phyloP scores from a whole-genome alignment of 2,113 vertebrate species.

The Loxodonta africana region DNA sequence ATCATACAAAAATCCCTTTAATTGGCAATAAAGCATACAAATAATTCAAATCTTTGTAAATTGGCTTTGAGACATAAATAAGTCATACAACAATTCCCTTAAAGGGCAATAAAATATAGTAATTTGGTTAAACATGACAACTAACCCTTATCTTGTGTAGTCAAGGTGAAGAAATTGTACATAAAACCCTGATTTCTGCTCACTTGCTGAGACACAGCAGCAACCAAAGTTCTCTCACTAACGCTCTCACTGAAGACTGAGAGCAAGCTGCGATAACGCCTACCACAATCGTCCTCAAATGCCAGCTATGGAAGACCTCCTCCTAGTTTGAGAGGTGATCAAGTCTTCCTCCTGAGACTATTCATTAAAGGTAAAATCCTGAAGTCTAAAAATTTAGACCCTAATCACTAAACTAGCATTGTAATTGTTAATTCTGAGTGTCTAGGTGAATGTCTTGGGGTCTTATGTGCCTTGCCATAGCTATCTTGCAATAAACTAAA shows the following conservation, averaged over 20 bases:
- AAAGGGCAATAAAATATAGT: neutral
- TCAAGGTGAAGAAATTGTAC: neutral
- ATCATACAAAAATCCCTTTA: neutral
- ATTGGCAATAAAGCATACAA: neutral
- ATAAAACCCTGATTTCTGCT: neutral
- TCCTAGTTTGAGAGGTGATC: neutral
- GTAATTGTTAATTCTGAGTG: neutral
- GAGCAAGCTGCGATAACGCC: neutral
- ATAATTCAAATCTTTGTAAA: neutral
- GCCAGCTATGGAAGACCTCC: neutral
- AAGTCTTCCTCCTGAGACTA: neutral
- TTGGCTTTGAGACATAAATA: neutral
- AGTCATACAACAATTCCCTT: neutral
- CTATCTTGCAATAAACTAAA: neutral
- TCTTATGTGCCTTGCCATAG: neutral
- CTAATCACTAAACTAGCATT: neutral
- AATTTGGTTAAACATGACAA: neutral
- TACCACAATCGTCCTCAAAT: neutral
- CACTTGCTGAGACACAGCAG: neutral
- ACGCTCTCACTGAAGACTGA: no score
- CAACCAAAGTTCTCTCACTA: no score
- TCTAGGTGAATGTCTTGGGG: neutral
- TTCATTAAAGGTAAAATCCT: neutral
- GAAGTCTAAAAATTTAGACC: neutral
- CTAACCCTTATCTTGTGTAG: neutral